Conservation (phyloP, 1,140 invertebrate genomes). For the Drosophila lowei region DNA sequence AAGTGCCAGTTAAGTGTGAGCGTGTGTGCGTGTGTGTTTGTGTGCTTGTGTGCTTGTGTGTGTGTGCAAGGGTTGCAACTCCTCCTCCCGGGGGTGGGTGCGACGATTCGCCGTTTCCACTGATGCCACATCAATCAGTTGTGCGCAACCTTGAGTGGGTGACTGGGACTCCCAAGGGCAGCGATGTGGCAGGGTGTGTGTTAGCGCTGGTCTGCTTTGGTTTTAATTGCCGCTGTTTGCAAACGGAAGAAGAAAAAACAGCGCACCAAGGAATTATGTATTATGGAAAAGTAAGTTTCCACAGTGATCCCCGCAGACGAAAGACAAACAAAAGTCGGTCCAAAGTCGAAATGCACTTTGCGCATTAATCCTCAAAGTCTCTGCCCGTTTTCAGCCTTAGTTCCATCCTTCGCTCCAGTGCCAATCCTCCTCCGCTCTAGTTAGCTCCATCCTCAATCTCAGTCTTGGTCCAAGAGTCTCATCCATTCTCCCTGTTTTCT, state of each 20-base stretch:
- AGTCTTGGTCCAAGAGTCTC: not conserved
- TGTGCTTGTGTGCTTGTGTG: not conserved
- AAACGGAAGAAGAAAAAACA: not conserved
- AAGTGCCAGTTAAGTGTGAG: slow-evolving; percentile 67
- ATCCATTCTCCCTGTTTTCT: not conserved
- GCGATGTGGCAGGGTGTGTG: no score
- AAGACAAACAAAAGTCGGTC: slow-evolving; percentile 55
- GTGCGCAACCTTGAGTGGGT: slow-evolving; percentile 16
- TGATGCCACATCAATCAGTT: slow-evolving; percentile 56
- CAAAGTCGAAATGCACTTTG: slow-evolving; percentile 42
- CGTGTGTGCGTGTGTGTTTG: not conserved
- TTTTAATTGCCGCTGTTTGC: slow-evolving; percentile 58
- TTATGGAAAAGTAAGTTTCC: slow-evolving; percentile 42
- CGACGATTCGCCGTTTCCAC: slow-evolving; percentile 13
- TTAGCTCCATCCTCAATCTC: slow-evolving; percentile 5
- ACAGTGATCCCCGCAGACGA: slow-evolving; percentile 36
- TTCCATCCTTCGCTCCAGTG: no score
- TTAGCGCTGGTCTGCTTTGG: not conserved
- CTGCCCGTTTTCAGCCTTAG: slow-evolving; percentile 2
- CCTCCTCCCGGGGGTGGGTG: slow-evolving; percentile 13
- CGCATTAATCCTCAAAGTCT: slow-evolving; percentile 59
- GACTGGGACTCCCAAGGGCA: no score
- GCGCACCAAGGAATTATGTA: slow-evolving; percentile 5
- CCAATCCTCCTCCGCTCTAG: not conserved
- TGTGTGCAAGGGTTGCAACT: slow-evolving; percentile 20